Base-by-base conservation (phyloP, 2,888 invertebrate genomes). In the Eupithecia subumbrata region DNA sequence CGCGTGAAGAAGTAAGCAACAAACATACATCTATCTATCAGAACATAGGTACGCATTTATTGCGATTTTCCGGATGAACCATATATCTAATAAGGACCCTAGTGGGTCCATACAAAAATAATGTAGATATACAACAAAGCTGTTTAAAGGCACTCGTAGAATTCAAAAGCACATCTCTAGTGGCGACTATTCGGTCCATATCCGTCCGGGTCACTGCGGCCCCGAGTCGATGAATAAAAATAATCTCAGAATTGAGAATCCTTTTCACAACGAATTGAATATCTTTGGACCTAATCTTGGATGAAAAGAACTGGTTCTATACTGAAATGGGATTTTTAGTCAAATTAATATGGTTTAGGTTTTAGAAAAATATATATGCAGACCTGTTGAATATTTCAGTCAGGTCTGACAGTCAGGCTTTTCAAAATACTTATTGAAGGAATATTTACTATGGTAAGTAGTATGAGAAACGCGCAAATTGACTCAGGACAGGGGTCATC, bases 201-300 rank as follows among this genome's bases (percentile, higher is more conserved):
- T 56, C 56, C 56, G 56, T 56, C 56, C 56, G 56, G 76, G 78
- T 76, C 78, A 82, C 80, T 78, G 82, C 80, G 79, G 76, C 22
- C 22, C 43, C 69, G 77, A 74, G 78, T 76, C 78, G 72, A 76
- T 76, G 74, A 79, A 80, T 76, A 64, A 74, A 78, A 77, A 76
- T 79, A 76, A 75, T 76, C 76, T 72, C 37, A 72, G 74, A 72
- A 68, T 72, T 52, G 75, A 63, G 78, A 78, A n/a, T n/a, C n/a
- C n/a, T 72, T 73, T 78, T 74, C 66, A 76, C 34, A 66, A 63
- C 68, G 72, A 76, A 74, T 72, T 78, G 74, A 78, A 76, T 78
- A 78, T 74, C 56, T 74, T 72, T 73, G 56, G 63, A 73, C 73
- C 25, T 75, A 71, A 71, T 73, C 71, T 56, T 45, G 25, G 60